Conservation (phyloP, 2,113 vertebrate species). For the Vulpes vulpes region DNA sequence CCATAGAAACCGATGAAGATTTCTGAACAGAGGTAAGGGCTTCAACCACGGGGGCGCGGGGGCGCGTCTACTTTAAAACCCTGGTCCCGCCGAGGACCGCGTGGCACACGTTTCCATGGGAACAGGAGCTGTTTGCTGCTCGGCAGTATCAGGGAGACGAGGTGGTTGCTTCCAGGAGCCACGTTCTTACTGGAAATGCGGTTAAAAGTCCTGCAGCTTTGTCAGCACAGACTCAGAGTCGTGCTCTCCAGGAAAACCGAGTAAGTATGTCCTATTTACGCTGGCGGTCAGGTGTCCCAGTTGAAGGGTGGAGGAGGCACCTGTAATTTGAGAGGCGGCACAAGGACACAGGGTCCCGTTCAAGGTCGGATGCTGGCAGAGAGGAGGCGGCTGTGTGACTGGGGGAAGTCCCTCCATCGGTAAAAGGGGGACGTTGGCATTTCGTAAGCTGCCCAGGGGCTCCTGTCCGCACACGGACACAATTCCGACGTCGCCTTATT, state of each 20-base stretch:
- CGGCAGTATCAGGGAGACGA: background rate
- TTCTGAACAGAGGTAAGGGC: background rate
- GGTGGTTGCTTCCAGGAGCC: background rate
- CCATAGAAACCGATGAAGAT: background rate
- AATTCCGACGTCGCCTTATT: background rate
- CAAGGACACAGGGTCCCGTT: background rate
- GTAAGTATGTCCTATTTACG: background rate
- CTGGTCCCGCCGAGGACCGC: background rate
- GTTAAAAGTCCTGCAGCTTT: background rate
- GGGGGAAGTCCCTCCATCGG: background rate
- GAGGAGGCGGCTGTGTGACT: background rate
- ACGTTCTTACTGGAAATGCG: background rate
- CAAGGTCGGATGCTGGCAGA: background rate
- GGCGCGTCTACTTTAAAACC: background rate
- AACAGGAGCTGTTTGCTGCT: background rate
- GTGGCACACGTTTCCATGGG: background rate
- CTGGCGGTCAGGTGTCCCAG: background rate
- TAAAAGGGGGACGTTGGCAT: background rate
- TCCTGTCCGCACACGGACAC: background rate
- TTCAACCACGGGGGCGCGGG: background rate
- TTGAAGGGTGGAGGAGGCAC: background rate
- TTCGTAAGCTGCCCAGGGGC: background rate
- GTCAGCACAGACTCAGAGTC: background rate
- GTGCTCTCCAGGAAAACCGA: background rate
- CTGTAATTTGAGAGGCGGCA: background rate